Conservation (phyloP, 2,888 invertebrate genomes). For the Pasiphila rectangulata region DNA sequence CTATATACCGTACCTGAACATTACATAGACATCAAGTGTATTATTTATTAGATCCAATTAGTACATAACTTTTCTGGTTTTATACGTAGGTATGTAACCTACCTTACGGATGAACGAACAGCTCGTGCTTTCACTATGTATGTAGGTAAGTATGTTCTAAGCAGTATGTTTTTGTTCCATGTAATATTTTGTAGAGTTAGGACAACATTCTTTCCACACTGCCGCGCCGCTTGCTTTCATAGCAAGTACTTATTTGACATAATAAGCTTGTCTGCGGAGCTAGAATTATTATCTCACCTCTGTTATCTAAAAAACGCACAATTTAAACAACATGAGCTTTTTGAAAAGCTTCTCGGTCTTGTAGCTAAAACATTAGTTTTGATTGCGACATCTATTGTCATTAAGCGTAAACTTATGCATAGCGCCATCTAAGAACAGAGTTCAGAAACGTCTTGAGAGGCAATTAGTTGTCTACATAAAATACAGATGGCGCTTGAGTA, state of each 20-base stretch:
- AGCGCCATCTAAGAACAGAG: constrained; percentile 4
- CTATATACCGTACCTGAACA: too few relatives aligned
- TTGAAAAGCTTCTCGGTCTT: background rate
- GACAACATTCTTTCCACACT: too few relatives aligned
- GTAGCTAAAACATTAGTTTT: background rate
- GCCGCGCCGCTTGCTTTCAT: too few relatives aligned
- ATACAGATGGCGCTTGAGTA: constrained; percentile 5
- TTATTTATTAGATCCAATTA: constrained; percentile 4
- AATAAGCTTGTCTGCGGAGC: too few relatives aligned
- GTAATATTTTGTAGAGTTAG: too few relatives aligned
- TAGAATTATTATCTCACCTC: constrained; percentile 1
- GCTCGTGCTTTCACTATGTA: background rate
- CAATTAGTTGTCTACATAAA: background rate
- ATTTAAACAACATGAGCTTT: constrained; percentile 7
- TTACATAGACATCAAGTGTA: background rate
- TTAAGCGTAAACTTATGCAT: background rate
- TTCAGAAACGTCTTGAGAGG: background rate
- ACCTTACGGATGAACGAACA: too few relatives aligned
- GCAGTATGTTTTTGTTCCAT: too few relatives aligned
- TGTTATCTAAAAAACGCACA: constrained; percentile 7
- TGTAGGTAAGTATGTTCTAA: too few relatives aligned
- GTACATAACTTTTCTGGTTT: background rate
- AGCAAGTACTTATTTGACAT: too few relatives aligned
- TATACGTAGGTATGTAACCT: too few relatives aligned
- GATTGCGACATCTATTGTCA: background rate